Percentiles rank a stretch among this genome's conserved stretches.
phyloP scores from a whole-genome alignment of 2,797 vertebrate species.

The Thaleichthys pacificus region DNA sequence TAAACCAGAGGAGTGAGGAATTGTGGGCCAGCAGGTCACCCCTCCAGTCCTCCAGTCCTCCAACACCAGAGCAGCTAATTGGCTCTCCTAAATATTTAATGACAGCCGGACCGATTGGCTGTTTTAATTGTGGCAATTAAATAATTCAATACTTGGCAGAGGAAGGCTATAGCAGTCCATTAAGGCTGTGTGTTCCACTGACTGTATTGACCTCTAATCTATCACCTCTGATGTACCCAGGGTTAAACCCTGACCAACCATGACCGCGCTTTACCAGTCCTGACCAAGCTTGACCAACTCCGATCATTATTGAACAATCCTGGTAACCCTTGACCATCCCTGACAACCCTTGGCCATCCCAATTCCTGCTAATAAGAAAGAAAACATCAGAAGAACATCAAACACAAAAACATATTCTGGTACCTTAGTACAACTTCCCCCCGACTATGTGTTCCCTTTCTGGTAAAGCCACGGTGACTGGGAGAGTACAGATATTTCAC shows the following conservation, averaged over 20 bases:
- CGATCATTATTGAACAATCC: neutral
- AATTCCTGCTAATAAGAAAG: neutral
- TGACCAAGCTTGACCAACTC: neutral
- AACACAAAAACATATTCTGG: neutral
- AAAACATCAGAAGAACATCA: neutral
- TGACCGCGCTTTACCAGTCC: neutral
- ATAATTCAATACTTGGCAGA: constrained; percentile 69
- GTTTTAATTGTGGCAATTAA: constrained; percentile 73
- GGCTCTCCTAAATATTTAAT: constrained; percentile 72
- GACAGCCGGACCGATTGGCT: constrained; percentile 67
- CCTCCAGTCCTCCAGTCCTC: constrained; percentile 50
- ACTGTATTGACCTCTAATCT: constrained; percentile 55
- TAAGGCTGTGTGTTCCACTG: constrained; percentile 36
- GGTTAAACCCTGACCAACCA: neutral
- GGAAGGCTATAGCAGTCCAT: constrained; percentile 47
- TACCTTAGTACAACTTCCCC: neutral
- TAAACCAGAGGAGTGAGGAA: constrained; percentile 40
- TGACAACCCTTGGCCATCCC: neutral
- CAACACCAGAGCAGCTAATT: constrained; percentile 64
- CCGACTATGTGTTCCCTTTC: constrained; percentile 33
- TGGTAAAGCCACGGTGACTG: constrained; percentile 27
- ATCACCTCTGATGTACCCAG: neutral
- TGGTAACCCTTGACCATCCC: neutral
- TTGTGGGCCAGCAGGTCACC: constrained; percentile 52
- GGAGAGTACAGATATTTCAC: constrained; percentile 30